Evolutionary conservation across 1,140 invertebrate species (phyloP), one percentile per base, ranked within the genome.

Genomic region (Eueides isabella): DNA sequence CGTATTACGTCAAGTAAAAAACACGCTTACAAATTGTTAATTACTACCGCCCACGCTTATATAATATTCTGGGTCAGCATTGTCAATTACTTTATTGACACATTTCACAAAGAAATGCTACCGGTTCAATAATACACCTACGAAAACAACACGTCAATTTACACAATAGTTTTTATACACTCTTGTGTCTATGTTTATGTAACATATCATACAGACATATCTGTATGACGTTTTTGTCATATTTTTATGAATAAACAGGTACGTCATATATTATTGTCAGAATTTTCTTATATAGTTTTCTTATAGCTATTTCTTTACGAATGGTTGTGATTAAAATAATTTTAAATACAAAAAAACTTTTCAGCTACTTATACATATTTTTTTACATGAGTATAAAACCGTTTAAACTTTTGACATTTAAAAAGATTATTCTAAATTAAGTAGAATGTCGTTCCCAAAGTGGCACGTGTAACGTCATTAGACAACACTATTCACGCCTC

Each of bases 401-500:
- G 16, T 16, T 38, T 3, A 38, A 38, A 38, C 4, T 1, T 16
- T 16, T 16, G 14, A 38, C 14, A 38, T 16, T 38, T 2, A 14
- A 16, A 38, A 38, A 38, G 1, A 5, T 26, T 55, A 55, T 55
- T 14, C 9, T 26, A 55, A 26, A 11, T 55, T 26, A 26, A 55
- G 9, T 23, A 55, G 48, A 23, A 55, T 12, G 23, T 55, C 48
- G 23, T 55, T 55, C 19, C 19, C 1, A 55, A 12, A 77, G 71
- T 73, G 76, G 81, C 82, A 84, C 83, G 79, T 82, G 83, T 88
- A 82, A 67, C 64, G 74, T 71, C 77, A 90, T 90, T 89, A 89
- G 78, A 87, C 86, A 84, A 81, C 84, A 88, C 86, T 86, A 92
- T 92, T 91, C 86, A 90, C 90, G 89, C 90, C 88, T 92, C 82